Evolutionary conservation across 2,113 vertebrate species (phyloP).

Genomic region (Orthonyx spaldingii): DNA sequence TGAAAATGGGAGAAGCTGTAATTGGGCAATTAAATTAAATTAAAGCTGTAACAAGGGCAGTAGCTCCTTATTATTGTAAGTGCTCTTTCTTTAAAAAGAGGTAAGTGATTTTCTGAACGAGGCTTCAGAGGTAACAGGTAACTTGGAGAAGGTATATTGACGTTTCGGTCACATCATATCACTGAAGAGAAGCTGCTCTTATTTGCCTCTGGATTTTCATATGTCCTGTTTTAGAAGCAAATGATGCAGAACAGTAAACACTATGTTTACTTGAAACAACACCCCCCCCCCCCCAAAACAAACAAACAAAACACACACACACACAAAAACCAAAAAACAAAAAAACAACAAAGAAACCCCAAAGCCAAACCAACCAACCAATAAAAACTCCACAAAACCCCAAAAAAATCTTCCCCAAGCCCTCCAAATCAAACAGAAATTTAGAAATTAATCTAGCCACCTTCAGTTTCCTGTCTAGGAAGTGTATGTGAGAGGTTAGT

Average conservation of each 20-base stretch:
- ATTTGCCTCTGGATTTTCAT: neutral
- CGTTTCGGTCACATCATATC: neutral
- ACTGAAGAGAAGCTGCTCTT: neutral
- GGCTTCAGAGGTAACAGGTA: neutral
- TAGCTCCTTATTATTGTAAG: neutral
- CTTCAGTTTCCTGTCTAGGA: neutral
- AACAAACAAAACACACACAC: neutral
- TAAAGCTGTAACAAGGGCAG: neutral
- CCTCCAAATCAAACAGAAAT: neutral
- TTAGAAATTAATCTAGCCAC: neutral
- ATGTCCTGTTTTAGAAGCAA: neutral
- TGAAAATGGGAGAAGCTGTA: neutral
- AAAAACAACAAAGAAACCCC: neutral
- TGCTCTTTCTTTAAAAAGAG: neutral
- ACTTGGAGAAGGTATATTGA: neutral
- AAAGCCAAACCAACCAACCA: too few relatives aligned
- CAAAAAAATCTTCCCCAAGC: too few relatives aligned
- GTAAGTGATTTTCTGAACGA: neutral
- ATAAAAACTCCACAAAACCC: too few relatives aligned
- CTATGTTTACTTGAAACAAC: neutral
- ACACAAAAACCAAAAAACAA: neutral
- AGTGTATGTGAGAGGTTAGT: neutral
- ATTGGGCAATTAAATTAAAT: neutral
- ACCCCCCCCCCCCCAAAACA: neutral
- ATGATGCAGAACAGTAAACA: neutral